Evolutionary conservation across 2,797 vertebrate genomes (phyloP).

Genomic region (Gila robusta): DNA sequence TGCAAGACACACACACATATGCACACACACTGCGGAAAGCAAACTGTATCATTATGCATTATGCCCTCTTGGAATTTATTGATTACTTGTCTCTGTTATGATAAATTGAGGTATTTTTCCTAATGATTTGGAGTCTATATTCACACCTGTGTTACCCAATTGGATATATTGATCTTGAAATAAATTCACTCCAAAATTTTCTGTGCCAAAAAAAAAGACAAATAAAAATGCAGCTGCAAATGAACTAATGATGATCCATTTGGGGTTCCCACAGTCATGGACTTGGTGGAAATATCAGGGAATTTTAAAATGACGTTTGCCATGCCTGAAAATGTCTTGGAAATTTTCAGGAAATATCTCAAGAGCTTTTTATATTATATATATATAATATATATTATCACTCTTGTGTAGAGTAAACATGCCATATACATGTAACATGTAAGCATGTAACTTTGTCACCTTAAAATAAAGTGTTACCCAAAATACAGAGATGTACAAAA

Average conservation of each 20-base stretch:
- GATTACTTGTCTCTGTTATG: background rate
- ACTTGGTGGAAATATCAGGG: background rate
- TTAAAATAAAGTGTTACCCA: background rate
- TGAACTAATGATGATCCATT: background rate
- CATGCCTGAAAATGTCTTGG: background rate
- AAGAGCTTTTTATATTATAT: background rate
- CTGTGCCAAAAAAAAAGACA: background rate
- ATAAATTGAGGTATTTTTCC: background rate
- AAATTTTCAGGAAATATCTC: background rate
- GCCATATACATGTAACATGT: no score
- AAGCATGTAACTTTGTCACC: no score
- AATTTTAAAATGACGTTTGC: background rate
- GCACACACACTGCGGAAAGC: background rate
- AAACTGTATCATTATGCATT: constrained; percentile 20
- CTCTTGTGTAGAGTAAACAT: background rate
- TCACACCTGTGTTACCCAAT: background rate
- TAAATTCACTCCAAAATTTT: background rate
- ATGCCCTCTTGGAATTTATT: background rate
- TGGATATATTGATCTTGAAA: constrained; percentile 3
- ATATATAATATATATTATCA: background rate
- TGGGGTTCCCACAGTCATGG: background rate
- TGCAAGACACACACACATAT: background rate
- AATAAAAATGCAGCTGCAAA: background rate
- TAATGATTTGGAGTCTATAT: background rate
- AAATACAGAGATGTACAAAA: background rate